A percentile compares a stretch with the other conserved stretches of the same genome.
Conservation (phyloP, 2,888 invertebrate species). For the Girardia tigrina region DNA sequence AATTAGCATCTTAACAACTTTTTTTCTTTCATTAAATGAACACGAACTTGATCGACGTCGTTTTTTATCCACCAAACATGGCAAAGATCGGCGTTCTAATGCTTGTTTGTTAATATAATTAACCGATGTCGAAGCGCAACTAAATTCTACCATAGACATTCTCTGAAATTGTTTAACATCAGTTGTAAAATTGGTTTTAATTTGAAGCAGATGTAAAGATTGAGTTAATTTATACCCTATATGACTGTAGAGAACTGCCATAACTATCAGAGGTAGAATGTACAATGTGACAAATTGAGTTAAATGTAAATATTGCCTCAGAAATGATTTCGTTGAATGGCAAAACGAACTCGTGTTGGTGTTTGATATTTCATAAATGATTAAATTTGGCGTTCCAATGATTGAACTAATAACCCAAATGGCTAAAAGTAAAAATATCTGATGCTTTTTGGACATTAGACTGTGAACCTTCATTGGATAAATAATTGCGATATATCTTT, state of each 20-base stretch:
- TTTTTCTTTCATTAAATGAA: conserved; percentile 14
- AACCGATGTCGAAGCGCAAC: neutral
- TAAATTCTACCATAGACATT: neutral
- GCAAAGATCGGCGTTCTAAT: neutral
- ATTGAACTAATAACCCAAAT: neutral
- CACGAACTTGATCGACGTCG: neutral
- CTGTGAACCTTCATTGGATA: neutral
- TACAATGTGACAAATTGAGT: neutral
- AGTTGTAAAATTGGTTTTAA: neutral
- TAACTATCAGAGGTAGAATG: neutral
- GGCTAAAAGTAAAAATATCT: neutral
- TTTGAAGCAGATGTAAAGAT: neutral
- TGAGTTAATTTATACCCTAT: neutral
- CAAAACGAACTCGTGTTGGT: neutral
- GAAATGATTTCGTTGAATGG: neutral
- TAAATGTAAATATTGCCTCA: neutral
- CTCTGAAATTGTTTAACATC: neutral
- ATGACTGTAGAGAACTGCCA: neutral
- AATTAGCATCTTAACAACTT: neutral
- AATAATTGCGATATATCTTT: neutral
- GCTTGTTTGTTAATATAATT: neutral
- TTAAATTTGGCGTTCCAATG: neutral
- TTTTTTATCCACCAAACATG: neutral
- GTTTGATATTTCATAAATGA: neutral
- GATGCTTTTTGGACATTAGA: neutral